These are phyloP conservation scores for Zaprionus bogoriensis DNA, from an alignment of 2,888 invertebrate genomes.

Conservation along the genomic window DNA sequence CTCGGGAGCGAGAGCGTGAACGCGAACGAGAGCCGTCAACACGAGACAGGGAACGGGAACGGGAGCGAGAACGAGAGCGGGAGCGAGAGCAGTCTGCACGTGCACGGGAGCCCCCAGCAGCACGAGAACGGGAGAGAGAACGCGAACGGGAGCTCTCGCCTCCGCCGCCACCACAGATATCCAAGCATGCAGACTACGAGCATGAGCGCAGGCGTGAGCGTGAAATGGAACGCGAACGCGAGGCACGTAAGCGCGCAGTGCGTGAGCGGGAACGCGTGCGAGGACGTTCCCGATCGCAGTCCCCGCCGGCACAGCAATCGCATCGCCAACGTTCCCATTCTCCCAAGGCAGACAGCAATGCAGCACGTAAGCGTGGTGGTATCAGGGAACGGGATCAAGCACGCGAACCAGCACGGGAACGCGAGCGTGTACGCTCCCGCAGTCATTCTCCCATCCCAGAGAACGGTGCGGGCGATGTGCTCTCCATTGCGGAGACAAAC, in stretches of 20 bases:
- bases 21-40: conserved; percentile 23
- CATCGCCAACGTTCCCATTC: conserved; percentile 69
- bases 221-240: conserved; percentile 55
- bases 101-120: conserved; percentile 21
- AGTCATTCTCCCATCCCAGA: conserved; percentile 80
- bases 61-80: conserved; percentile 25
- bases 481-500: conserved; percentile 94
- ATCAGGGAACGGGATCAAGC: conserved; percentile 12
- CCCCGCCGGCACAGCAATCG: conserved; percentile 14
- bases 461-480: conserved; percentile 84
- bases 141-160: conserved; percentile 50
- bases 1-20: conserved; percentile 1
- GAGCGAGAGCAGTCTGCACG: conserved; percentile 2
- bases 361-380: conserved; percentile 18
- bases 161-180: conserved; percentile 74
- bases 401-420: conserved; percentile 20
- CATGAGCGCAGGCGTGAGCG: conserved; percentile 54
- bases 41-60: conserved; percentile 1
- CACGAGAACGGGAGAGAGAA: conserved; percentile 32
- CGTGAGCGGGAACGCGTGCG: conserved; percentile 47
- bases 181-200: conserved; percentile 74
- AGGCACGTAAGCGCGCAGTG: conserved; percentile 41
- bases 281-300: conserved; percentile 39
- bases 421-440: conserved; percentile 32
- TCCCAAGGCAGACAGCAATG: conserved; percentile 47